A percentile compares a stretch with the other conserved stretches of the same genome.
Evolutionary conservation across 2,797 vertebrate genomes (phyloP).

Genomic region (Pachyuromys duprasi): DNA sequence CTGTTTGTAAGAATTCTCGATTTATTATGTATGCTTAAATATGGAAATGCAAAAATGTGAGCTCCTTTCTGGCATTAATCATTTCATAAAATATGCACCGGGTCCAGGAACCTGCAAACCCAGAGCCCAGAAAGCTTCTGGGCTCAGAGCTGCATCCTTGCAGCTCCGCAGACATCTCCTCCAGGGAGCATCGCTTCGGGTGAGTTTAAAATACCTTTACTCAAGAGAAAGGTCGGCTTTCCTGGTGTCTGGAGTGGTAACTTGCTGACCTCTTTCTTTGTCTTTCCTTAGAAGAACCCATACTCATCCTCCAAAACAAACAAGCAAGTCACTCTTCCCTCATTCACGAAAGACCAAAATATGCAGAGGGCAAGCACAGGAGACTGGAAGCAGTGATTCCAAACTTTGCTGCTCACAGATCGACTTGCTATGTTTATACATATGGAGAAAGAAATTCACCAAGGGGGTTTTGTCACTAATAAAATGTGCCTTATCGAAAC

Average conservation of each 20-base stretch:
- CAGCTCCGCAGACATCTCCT: slow-evolving; percentile 61
- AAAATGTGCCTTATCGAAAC: slow-evolving; percentile 63
- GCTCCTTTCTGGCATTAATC: slow-evolving; percentile 78
- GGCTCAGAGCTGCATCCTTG: slow-evolving; percentile 52
- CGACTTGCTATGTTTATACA: background rate
- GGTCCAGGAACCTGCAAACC: slow-evolving; percentile 62
- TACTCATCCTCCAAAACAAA: background rate
- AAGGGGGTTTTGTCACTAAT: background rate
- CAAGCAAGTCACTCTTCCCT: background rate
- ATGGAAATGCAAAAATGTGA: slow-evolving; percentile 83
- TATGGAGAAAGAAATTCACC: slow-evolving; percentile 56
- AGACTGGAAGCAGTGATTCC: background rate
- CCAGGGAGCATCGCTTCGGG: slow-evolving; percentile 15
- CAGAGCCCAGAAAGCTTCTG: slow-evolving; percentile 44
- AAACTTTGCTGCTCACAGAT: slow-evolving; percentile 34
- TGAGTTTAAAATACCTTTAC: slow-evolving; percentile 66
- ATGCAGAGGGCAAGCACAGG: rapidly evolving
- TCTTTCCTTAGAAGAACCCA: slow-evolving; percentile 58
- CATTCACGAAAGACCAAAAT: background rate
- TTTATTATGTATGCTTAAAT: slow-evolving; percentile 87
- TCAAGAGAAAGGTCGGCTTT: slow-evolving; percentile 50
- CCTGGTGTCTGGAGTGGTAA: background rate
- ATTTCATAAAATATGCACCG: slow-evolving; percentile 80
- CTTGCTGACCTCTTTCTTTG: slow-evolving; percentile 33
- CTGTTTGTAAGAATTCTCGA: slow-evolving; percentile 87